Percentiles rank a stretch among this genome's conserved stretches.
These are phyloP conservation scores for Hippocampus zosterae DNA, from an alignment of 2,113 vertebrate genomes.

Conservation along the genomic window DNA sequence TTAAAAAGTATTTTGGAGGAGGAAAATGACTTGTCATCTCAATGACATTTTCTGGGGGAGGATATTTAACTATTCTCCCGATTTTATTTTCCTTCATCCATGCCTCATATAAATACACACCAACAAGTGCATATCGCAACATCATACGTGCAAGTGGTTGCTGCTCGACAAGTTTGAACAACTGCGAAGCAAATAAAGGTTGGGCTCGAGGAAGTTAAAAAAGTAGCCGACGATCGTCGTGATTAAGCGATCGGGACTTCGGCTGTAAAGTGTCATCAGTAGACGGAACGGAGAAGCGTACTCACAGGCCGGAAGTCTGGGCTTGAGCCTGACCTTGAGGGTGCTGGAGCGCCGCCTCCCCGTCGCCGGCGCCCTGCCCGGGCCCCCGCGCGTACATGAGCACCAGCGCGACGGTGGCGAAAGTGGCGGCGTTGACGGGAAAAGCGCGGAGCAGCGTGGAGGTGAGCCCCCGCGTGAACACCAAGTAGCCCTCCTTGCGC, in stretches of 20 bases:
- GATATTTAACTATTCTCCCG: too few relatives aligned
- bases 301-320: conserved; percentile 82
- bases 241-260: not conserved
- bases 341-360: conserved; percentile 60
- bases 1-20: too few relatives aligned
- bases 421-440: conserved; percentile 92
- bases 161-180: too few relatives aligned
- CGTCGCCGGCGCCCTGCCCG: conserved; percentile 66
- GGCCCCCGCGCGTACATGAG: conserved; percentile 80
- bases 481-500: conserved; percentile 82
- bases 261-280: too few relatives aligned
- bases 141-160: too few relatives aligned
- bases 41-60: too few relatives aligned
- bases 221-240: not conserved
- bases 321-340: conserved; percentile 70
- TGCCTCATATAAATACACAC: too few relatives aligned
- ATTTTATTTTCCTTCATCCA: too few relatives aligned
- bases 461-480: conserved; percentile 89
- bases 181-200: too few relatives aligned
- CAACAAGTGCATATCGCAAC: too few relatives aligned
- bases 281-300: not conserved
- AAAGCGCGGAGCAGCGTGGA: conserved; percentile 93
- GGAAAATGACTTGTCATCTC: too few relatives aligned
- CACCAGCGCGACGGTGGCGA: conserved; percentile 89
- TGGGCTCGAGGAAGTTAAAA: not conserved